Percentiles rank a stretch among this genome's conserved stretches.
phyloP scores from a whole-genome alignment of 1,140 invertebrate species.

The Rhopalosiphum maidis region DNA sequence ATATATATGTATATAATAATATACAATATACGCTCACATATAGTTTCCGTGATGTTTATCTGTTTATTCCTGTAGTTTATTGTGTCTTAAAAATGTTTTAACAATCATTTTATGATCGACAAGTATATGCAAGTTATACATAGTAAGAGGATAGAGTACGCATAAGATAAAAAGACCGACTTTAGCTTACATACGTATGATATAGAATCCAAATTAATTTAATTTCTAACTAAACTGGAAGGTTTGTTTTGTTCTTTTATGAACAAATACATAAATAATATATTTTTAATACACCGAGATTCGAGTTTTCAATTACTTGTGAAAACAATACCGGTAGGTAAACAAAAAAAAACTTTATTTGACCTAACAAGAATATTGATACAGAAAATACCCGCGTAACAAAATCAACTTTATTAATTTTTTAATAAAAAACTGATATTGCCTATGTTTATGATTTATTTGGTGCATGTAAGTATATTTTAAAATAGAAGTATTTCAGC shows the following conservation, averaged over 20 bases:
- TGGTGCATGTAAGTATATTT: not conserved
- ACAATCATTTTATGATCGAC: not conserved
- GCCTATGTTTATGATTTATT: not conserved
- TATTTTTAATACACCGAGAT: not conserved
- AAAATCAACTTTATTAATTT: not conserved
- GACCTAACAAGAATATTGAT: not conserved
- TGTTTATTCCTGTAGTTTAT: not conserved
- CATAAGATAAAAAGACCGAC: not conserved
- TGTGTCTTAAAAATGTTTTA: not conserved
- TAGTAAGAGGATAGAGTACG: not conserved
- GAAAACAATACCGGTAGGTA: not conserved
- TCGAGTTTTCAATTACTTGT: not conserved
- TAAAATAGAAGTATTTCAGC: not conserved
- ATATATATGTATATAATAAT: not conserved
- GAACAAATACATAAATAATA: not conserved
- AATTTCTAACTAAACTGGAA: not conserved
- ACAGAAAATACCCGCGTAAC: not conserved
- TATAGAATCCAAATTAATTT: not conserved
- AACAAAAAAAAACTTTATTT: not conserved
- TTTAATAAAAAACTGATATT: not conserved
- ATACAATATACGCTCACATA: not conserved
- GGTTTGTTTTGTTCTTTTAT: not conserved
- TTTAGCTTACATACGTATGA: not conserved
- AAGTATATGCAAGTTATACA: not conserved
- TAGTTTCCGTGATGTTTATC: not conserved